A percentile compares a stretch with the other conserved stretches of the same genome.
These are phyloP conservation scores for Upupa epops DNA, from an alignment of 2,113 vertebrate genomes.

Conservation along the genomic window DNA sequence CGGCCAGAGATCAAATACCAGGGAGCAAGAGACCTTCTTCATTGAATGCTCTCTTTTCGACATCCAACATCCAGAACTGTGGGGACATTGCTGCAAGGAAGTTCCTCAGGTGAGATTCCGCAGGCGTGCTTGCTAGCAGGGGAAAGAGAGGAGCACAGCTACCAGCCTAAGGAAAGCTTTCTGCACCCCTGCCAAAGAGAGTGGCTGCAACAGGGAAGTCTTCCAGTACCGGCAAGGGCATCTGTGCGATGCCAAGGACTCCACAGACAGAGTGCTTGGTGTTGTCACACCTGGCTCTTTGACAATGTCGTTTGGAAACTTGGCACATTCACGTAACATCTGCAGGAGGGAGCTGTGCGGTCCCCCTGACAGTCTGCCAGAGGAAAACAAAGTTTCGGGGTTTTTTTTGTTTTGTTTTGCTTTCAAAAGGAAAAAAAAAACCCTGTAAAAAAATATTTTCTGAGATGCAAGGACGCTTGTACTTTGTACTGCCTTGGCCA, in stretches of 20 bases:
- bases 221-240: background rate
- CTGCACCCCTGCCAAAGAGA: background rate
- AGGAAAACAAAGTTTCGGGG: slow-evolving; percentile 6
- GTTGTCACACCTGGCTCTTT: background rate
- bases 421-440: slow-evolving; percentile 24
- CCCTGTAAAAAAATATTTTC: slow-evolving; percentile 69
- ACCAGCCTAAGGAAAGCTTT: background rate
- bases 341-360: background rate
- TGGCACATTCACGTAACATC: slow-evolving; percentile 48
- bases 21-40: background rate
- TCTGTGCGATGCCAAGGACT: background rate
- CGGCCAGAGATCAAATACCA: background rate
- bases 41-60: background rate
- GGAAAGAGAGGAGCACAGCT: background rate
- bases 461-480: slow-evolving; percentile 58
- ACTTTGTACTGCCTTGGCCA: slow-evolving; percentile 50
- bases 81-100: background rate
- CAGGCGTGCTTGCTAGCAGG: background rate
- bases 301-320: background rate
- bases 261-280: background rate
- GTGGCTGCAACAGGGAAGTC: background rate
- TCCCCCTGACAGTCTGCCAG: background rate
- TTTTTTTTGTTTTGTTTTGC: background rate
- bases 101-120: background rate
- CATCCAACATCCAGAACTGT: background rate